Base-by-base conservation (phyloP, 2,888 invertebrate genomes). In the Mythimna loreyi region DNA sequence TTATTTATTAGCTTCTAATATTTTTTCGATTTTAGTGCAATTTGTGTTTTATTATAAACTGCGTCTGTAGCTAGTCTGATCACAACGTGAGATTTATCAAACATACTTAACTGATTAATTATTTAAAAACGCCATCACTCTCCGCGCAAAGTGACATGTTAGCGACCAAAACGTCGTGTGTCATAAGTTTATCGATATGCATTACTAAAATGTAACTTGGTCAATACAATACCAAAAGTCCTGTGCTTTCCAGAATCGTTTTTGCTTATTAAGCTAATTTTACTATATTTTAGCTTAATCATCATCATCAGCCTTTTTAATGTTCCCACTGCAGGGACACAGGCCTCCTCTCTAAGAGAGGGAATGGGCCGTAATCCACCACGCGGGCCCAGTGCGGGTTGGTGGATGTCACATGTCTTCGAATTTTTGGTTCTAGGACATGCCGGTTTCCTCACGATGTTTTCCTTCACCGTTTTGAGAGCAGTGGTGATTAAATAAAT, bases 1-100 rank as follows among this genome's bases (percentile, higher is more conserved):
- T 62, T 53, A 40, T 53, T 53, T 19, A 62, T 53, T 62, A 36
- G 36, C n/a, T 28, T 28, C 55, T 16, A 53, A 62, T 62, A 53
- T 40, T 2, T 52, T 52, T 62, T 28, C 40, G 40, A 53, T 61
- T 61, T 30, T 21, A 53, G 53, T 53, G 30, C 30, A 53, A 21
- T n/a, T 33, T 55, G 9, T 59, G 16, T 21, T 47, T 59, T 59
- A 59, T 30, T 59, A 45, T 59, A 28, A 28, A 53, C 53, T 30
- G 30, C 19, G n/a, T 53, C 11, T 53, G 53, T 52, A n/a, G 52
- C 28, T 28, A 28, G n/a, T 19, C n/a, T 19, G 28, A 28, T 28
- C 52, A 52, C 52, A 28, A 9, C 28, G 3, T 9, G 13, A 1
- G 13, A 16, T 25, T 50, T 25, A 8, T 2, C 9, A 21, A 21